phyloP scores from a whole-genome alignment of 1,140 invertebrate genomes.

The Drosophila sechellia region DNA sequence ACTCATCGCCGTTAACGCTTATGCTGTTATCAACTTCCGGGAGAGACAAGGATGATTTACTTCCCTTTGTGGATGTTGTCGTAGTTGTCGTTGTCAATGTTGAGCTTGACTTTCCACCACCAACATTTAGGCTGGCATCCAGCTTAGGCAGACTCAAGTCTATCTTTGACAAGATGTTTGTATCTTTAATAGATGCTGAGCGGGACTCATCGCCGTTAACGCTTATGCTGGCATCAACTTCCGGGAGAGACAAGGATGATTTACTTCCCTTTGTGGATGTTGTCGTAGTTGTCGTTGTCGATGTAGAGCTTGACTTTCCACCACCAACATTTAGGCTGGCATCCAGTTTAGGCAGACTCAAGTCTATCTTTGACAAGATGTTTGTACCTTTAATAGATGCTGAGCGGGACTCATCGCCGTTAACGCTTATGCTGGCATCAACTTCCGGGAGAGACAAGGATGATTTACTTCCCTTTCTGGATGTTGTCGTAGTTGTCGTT shows the following conservation, averaged over 20 bases:
- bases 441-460: no score
- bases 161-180: neutral
- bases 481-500: constrained; percentile 12
- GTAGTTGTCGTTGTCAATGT: constrained; percentile 4
- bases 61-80: neutral
- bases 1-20: no score
- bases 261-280: neutral
- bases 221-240: neutral
- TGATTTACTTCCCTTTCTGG: neutral
- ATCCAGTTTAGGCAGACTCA: no score
- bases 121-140: neutral
- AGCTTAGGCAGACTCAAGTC: neutral
- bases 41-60: neutral
- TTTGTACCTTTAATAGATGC: no score
- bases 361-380: no score
- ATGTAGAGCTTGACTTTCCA: neutral
- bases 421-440: no score
- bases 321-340: no score
- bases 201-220: constrained; percentile 1
- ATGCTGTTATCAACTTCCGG: no score
- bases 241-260: neutral
- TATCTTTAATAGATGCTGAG: neutral
- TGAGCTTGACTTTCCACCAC: constrained; percentile 5
- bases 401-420: no score
- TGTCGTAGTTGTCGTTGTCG: constrained; percentile 2